Base-by-base conservation (phyloP, 1,140 invertebrate species). In the Matsumurasca onukii region DNA sequence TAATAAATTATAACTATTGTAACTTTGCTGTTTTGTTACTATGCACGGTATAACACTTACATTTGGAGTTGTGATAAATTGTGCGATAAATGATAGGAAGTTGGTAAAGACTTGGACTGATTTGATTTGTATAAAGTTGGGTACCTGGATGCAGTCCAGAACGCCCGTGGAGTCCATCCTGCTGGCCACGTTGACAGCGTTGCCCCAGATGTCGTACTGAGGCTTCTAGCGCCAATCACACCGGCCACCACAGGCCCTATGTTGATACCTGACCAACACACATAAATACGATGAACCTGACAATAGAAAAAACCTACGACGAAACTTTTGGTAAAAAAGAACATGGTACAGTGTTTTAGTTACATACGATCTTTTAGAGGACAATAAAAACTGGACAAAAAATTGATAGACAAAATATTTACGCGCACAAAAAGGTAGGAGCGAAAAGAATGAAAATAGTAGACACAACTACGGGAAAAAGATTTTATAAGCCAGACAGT, bases 211-310 rank as follows among this genome's bases (percentile, higher is more conserved):
- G 76, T 95, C 93, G 80, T 95, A 95, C 71, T 95, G 93, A 3
- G 91, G 91, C 76, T 93, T 92, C 93, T 86, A 1, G 93, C 94
- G 1, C 96, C 96, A 72, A 98, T 97, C 0, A 98, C 96, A 0
- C 96, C 96, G 0, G 95, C 94, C 0, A 98, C 95, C 1, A 98
- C 93, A 5, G 94, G 93, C 0, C 96, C 96, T 72, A 98, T 90
- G 80, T 95, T 97, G 76, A 98, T 95, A 61, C 92, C 92, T 92
- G 76, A 39, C 34, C n/a, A 62, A 67, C 24, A 63, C 31, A 48
- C 29, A 17, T 15, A 17, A 68, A 15, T 57, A 15, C 34, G 12
- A 63, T 63, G 17, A 63, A 69, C 9, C 25, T 3, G 17, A n/a
- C n/a, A 5, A 39, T 5, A 9, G 34, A 17, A 9, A 39, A 39